Percentiles rank a stretch among this genome's conserved stretches.
These are phyloP conservation scores for Erebia palarica DNA, from an alignment of 2,888 invertebrate species.

Conservation along the genomic window DNA sequence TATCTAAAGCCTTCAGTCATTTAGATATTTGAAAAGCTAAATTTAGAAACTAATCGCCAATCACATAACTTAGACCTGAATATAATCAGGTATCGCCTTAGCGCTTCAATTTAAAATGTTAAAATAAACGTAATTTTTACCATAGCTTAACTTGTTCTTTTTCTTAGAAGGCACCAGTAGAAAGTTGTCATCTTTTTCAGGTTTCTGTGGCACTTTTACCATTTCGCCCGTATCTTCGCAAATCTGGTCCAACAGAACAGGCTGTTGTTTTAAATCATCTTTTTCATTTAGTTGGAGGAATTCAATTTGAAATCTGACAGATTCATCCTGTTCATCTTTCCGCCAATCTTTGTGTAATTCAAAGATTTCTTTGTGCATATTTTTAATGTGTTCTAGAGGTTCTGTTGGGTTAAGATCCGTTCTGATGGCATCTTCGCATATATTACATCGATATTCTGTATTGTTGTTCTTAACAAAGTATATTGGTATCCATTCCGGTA, in stretches of 20 bases:
- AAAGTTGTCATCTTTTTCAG: conserved; percentile 51
- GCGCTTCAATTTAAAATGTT: not conserved
- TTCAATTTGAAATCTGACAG: conserved; percentile 70
- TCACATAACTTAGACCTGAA: too few relatives aligned
- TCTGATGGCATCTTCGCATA: conserved; percentile 57
- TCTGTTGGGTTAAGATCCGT: conserved; percentile 53
- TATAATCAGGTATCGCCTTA: too few relatives aligned
- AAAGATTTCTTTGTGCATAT: conserved; percentile 61
- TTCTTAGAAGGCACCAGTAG: conserved; percentile 53
- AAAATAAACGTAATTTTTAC: conserved; percentile 29
- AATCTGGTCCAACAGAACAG: conserved; percentile 61
- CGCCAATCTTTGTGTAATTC: conserved; percentile 69
- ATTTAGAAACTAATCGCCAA: too few relatives aligned
- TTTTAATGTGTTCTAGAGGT: conserved; percentile 59
- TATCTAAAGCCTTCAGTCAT: too few relatives aligned
- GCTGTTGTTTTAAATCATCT: conserved; percentile 56
- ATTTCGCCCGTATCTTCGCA: conserved; percentile 52
- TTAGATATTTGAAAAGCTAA: too few relatives aligned
- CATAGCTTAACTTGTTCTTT: conserved; percentile 40
- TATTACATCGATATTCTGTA: conserved; percentile 59
- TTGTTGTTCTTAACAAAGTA: conserved; percentile 57
- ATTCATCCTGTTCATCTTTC: conserved; percentile 46
- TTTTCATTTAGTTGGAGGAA: conserved; percentile 66
- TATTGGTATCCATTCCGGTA: conserved; percentile 69
- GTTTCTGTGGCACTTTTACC: conserved; percentile 34